These are phyloP conservation scores for Pachydiplax longipennis DNA, from an alignment of 2,888 invertebrate species.

Conservation along the genomic window DNA sequence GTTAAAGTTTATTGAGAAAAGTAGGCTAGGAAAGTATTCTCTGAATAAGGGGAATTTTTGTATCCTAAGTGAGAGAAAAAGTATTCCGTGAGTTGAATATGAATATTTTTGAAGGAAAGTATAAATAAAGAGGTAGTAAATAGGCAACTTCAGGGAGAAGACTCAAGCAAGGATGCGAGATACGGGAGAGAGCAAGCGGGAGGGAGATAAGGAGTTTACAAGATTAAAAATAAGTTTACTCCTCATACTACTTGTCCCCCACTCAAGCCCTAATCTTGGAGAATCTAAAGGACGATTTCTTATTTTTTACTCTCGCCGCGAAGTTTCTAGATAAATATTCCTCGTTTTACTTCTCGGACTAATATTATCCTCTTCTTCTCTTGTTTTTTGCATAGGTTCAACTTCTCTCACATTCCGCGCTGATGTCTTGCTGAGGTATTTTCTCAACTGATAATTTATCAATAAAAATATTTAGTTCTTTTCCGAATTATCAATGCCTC, in stretches of 20 bases:
- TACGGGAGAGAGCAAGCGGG: not conserved
- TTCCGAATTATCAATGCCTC: no score
- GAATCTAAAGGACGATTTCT: not conserved
- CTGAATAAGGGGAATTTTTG: not conserved
- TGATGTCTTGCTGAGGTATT: no score
- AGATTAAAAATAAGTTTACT: not conserved
- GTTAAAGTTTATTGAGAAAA: not conserved
- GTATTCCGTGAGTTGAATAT: not conserved
- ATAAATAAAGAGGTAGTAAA: not conserved
- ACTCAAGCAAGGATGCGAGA: not conserved
- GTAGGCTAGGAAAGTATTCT: no score
- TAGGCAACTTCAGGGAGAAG: not conserved
- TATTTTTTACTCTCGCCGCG: not conserved
- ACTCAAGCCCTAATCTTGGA: not conserved
- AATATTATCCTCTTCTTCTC: not conserved
- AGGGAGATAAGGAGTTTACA: slow-evolving; percentile 16
- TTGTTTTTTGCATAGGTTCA: no score
- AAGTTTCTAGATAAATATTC: slow-evolving; percentile 6
- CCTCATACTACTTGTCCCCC: not conserved
- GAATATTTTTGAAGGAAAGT: not conserved
- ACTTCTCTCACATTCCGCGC: no score
- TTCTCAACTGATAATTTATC: no score
- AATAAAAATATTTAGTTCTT: no score
- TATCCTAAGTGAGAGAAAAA: not conserved
- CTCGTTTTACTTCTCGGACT: not conserved